Conservation (phyloP, 2,888 invertebrate genomes). For the Nomada hirtipes region DNA sequence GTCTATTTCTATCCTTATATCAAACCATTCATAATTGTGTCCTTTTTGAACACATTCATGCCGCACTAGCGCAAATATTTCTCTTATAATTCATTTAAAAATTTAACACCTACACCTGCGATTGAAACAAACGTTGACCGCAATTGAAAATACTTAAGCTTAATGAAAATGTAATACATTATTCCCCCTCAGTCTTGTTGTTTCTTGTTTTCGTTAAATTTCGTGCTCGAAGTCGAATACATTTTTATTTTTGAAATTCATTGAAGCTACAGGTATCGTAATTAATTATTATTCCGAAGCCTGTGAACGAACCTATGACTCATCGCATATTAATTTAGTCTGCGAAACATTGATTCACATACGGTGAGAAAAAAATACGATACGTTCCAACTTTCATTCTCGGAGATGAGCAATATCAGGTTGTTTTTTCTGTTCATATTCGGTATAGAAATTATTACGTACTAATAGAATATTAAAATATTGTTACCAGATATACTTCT, state of each 20-base stretch:
- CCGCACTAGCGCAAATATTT: no score
- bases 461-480: neutral
- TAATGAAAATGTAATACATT: no score
- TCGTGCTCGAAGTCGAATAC: no score
- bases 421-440: no score
- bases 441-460: neutral
- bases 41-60: no score
- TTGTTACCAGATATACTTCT: neutral
- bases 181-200: no score
- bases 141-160: no score
- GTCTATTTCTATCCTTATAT: no score
- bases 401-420: neutral
- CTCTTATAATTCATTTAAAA: no score
- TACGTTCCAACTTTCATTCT: neutral
- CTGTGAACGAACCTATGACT: neutral
- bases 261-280: neutral
- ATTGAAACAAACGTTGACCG: no score
- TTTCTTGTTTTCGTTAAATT: neutral
- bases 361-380: neutral
- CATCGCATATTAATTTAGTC: neutral
- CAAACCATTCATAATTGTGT: no score
- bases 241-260: neutral
- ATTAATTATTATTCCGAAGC: neutral
- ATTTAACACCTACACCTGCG: no score
- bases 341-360: conserved; percentile 3